Evolutionary conservation across 37 sponge, comb jelly and placozoan species (phyloP), one percentile per base, ranked within the genome.

Genomic region (Eunapius fragilis): DNA sequence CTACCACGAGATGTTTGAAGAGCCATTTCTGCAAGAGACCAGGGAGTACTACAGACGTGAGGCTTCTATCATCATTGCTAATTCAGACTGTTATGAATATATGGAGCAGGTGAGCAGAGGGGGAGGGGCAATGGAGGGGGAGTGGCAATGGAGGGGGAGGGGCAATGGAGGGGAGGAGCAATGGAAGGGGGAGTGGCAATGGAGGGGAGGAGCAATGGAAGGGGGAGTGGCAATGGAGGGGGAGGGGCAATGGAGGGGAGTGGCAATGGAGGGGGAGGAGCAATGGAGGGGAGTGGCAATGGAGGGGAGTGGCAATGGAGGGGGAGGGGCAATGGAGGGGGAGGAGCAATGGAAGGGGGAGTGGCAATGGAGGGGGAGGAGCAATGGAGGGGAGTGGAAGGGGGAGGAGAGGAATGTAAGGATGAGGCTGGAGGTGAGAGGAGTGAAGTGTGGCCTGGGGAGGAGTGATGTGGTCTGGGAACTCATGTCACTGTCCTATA

Each of bases 1-100:
- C 74, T 91, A 91, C 38, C 92, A 91, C 69, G 77, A 74, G 2
- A 71, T 22, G 22, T 87, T 91, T 84, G 92, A 91, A 67, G 76
- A 47, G 9, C 80, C 88, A 25, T 91, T 91, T 32, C 77, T 92
- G n/a, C 9, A 36, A 26, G 82, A 82, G 45, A 88, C 82, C 22
- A 77, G 77, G 22, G 73, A 80, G 6, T 77, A 84, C 31, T 92
- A 88, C 45, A 77, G 47, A 32, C 85, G 85, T 24, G 28, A 71
- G 26, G 89, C 86, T 31, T 80, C 92, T 22, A 80, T 30, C 3
- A 75, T 91, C 37, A 36, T 25, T 3, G 41, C 81, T 7, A 83
- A 91, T 19, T 67, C 82, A 48, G 34, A 76, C 14, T 81, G 68
- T 28, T 76, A 82, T 22, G 82, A 91, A 72, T 91, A 87, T 83